Conservation (phyloP, 2,888 invertebrate species). For the Alcis repandata region DNA sequence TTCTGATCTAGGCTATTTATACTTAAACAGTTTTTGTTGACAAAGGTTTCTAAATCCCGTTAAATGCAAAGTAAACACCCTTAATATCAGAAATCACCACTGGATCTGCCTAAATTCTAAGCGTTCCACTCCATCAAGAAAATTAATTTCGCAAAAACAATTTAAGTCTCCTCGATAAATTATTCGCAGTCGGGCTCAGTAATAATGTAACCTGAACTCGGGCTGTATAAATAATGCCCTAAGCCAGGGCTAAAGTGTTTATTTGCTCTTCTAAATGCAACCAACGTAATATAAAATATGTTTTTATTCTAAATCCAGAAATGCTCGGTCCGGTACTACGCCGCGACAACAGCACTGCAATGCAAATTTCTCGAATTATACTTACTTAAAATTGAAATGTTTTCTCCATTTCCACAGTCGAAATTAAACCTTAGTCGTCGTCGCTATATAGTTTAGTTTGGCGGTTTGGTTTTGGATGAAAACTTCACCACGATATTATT, state of each 20-base stretch:
- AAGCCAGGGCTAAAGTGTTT: conserved; percentile 49
- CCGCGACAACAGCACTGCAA: conserved; percentile 63
- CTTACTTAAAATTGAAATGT: conserved; percentile 74
- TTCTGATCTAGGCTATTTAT: no score
- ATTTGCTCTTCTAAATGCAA: conserved; percentile 52
- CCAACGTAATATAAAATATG: conserved; percentile 52
- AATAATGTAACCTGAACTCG: conserved; percentile 50
- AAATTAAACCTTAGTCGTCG: conserved; percentile 54
- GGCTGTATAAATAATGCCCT: conserved; percentile 49
- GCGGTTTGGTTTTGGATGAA: conserved; percentile 49
- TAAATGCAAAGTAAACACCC: conserved; percentile 23
- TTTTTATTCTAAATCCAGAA: conserved; percentile 57
- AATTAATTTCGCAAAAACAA: conserved; percentile 62
- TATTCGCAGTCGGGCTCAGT: conserved; percentile 49
- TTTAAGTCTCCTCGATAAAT: conserved; percentile 56
- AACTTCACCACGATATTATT: conserved; percentile 69
- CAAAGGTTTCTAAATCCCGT: conserved; percentile 11
- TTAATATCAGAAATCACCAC: conserved; percentile 50
- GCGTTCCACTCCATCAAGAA: conserved; percentile 51
- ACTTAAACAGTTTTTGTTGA: neutral
- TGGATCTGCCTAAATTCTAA: conserved; percentile 47
- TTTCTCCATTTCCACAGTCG: conserved; percentile 39
- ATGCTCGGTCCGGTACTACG: conserved; percentile 51
- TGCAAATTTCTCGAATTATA: conserved; percentile 75
- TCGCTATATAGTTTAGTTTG: conserved; percentile 53